phyloP scores from a whole-genome alignment of 1,140 invertebrate species.

The Calliphora vicina region DNA sequence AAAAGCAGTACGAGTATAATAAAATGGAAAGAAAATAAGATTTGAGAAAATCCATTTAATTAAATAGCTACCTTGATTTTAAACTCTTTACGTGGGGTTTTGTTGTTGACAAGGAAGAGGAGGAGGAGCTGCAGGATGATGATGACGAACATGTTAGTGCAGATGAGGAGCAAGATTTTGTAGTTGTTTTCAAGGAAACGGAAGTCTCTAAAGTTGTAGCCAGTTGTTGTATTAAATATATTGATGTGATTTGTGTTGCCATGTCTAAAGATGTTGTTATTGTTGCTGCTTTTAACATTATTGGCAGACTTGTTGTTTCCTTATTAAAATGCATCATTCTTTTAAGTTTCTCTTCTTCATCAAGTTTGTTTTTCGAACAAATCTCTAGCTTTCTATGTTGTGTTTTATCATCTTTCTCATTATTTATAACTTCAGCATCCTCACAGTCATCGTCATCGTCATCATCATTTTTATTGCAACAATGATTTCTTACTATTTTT shows the following conservation, averaged over 20 bases:
- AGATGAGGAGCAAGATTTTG: neutral
- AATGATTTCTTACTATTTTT: neutral
- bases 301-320: constrained; percentile 24
- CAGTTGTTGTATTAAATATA: neutral
- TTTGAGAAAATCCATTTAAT: constrained; percentile 9
- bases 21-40: neutral
- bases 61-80: constrained; percentile 27
- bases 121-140: neutral
- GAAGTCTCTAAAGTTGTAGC: neutral
- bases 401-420: neutral
- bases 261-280: neutral
- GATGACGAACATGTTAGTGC: constrained; percentile 10
- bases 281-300: neutral
- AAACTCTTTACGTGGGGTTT: neutral
- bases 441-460: neutral
- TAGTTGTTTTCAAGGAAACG: neutral
- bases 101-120: constrained; percentile 30
- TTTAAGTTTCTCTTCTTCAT: neutral
- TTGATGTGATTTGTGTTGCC: neutral
- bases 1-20: neutral
- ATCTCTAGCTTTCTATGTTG: neutral
- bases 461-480: neutral
- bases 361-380: neutral
- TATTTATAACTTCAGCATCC: neutral
- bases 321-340: constrained; percentile 21